Evolutionary conservation across 2,113 vertebrate species (phyloP).

Genomic region (Dasyprocta punctata): DNA sequence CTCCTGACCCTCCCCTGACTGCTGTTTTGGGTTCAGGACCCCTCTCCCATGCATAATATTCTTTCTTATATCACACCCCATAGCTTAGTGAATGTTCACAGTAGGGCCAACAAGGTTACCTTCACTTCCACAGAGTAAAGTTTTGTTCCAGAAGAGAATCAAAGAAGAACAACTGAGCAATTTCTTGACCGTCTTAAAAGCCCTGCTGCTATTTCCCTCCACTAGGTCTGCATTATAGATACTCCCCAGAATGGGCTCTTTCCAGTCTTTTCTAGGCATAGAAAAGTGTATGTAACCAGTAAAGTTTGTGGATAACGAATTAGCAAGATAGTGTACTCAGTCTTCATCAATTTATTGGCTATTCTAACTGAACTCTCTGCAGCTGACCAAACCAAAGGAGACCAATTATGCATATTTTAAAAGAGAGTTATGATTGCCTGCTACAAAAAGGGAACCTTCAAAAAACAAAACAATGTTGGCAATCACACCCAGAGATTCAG

Average conservation of each 20-base stretch:
- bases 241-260: neutral
- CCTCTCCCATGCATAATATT: neutral
- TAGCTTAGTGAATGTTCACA: constrained; percentile 1
- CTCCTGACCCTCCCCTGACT: neutral
- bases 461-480: neutral
- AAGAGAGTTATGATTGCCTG: constrained; percentile 36
- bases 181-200: neutral
- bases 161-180: neutral
- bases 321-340: neutral
- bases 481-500: neutral
- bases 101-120: neutral
- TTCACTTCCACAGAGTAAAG: neutral
- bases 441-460: constrained; percentile 10
- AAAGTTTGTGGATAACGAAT: neutral
- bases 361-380: neutral
- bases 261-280: neutral
- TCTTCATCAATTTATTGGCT: neutral
- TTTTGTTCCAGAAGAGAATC: neutral
- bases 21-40: neutral
- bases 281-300: too few relatives aligned
- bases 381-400: neutral
- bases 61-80: neutral
- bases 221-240: neutral
- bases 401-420: neutral
- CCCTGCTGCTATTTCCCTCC: neutral